These are phyloP conservation scores for Platysteira castanea DNA, from an alignment of 2,113 vertebrate genomes.

Conservation along the genomic window DNA sequence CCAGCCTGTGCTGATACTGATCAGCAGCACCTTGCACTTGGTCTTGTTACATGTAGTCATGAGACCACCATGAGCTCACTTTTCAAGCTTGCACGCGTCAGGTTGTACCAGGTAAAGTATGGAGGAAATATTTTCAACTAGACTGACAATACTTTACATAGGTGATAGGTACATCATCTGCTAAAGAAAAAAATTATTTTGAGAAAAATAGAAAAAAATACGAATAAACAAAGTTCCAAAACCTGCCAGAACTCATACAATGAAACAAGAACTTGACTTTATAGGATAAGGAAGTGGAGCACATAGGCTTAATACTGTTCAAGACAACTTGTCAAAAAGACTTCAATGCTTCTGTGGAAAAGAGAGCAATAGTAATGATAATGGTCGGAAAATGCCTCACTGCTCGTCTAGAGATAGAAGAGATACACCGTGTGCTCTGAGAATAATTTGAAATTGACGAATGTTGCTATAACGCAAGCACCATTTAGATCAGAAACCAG, in stretches of 20 bases:
- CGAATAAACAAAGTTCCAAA: neutral
- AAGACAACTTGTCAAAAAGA: neutral
- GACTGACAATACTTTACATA: neutral
- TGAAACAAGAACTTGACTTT: neutral
- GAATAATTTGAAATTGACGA: slow-evolving; percentile 40
- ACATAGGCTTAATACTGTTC: neutral
- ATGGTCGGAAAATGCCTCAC: neutral
- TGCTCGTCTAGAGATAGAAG: neutral
- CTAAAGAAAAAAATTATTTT: neutral
- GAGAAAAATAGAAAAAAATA: neutral
- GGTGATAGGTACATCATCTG: neutral
- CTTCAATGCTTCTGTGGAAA: neutral
- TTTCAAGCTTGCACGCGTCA: neutral
- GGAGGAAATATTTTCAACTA: neutral
- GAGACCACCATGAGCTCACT: neutral
- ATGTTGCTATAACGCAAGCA: slow-evolving; percentile 10
- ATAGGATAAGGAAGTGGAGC: neutral
- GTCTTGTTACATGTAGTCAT: neutral
- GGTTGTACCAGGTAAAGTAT: neutral
- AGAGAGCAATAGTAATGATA: neutral
- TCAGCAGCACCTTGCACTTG: neutral
- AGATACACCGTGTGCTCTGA: neutral
- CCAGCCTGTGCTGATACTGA: neutral
- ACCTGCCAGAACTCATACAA: neutral
- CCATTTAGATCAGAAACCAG: slow-evolving; percentile 33